Percentiles rank a stretch among this genome's conserved stretches.
phyloP scores from a whole-genome alignment of 2,888 invertebrate species.

The Trichopria drosophilae region DNA sequence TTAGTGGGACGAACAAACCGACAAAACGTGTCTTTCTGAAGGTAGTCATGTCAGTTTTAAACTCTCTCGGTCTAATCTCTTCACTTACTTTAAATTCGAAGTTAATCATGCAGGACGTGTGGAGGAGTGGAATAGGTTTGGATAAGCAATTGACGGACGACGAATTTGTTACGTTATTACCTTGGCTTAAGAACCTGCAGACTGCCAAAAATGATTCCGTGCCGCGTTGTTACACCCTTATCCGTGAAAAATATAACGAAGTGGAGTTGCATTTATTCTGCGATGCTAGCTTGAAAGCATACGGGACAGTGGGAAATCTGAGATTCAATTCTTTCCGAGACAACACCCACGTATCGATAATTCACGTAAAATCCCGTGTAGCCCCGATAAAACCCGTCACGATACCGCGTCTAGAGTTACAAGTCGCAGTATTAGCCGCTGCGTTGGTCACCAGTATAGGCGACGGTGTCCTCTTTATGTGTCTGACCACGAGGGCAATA shows the following conservation, averaged over 20 bases:
- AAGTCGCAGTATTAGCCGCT: constrained; percentile 2
- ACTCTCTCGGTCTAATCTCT: constrained; percentile 38
- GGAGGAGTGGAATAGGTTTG: constrained; percentile 28
- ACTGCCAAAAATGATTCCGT: not conserved
- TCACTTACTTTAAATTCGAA: constrained; percentile 31
- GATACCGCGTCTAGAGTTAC: constrained; percentile 3
- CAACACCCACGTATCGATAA: not conserved
- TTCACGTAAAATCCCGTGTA: constrained; percentile 4
- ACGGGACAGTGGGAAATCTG: constrained; percentile 1
- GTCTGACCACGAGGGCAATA: no score
- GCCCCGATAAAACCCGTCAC: constrained; percentile 5
- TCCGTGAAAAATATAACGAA: no score
- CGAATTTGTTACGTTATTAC: not conserved
- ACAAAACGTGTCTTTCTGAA: constrained; percentile 17
- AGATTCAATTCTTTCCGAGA: not conserved
- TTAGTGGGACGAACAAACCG: no score
- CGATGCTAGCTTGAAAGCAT: constrained; percentile 9
- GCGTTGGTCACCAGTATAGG: not conserved
- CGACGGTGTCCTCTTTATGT: no score
- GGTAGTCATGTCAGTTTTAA: constrained; percentile 37
- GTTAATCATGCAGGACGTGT: constrained; percentile 36
- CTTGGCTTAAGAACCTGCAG: not conserved
- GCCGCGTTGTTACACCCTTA: not conserved
- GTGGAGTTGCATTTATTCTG: no score
- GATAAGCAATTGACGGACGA: constrained; percentile 24